phyloP scores from a whole-genome alignment of 1,140 invertebrate genomes.

The Yoshiicerus persimilis region DNA sequence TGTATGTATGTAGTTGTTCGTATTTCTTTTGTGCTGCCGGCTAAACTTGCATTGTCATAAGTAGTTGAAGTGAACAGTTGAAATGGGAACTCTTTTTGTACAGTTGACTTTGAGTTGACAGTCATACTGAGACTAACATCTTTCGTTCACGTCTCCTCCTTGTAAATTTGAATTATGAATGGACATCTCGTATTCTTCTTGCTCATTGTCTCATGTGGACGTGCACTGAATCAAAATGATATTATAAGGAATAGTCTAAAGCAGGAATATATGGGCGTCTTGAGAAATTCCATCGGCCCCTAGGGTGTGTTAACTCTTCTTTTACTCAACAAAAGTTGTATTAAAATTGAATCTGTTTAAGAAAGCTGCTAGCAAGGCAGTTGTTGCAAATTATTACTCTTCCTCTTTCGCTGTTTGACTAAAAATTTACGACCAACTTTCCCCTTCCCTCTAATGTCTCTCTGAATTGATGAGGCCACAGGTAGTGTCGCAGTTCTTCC shows the following conservation, averaged over 20 bases:
- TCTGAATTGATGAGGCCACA: background rate
- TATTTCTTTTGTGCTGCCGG: background rate
- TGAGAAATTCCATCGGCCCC: background rate
- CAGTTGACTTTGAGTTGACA: background rate
- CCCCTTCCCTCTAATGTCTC: background rate
- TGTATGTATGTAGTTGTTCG: background rate
- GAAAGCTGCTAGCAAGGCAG: background rate
- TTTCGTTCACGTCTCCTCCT: background rate
- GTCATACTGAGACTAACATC: background rate
- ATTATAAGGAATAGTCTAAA: background rate
- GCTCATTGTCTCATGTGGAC: background rate
- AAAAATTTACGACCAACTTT: background rate
- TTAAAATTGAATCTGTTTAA: background rate
- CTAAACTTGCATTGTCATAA: background rate
- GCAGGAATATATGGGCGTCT: background rate
- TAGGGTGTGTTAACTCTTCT: background rate
- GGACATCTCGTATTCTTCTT: background rate
- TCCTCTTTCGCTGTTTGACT: background rate
- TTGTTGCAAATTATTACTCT: background rate
- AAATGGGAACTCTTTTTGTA: background rate
- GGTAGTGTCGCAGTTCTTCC: background rate
- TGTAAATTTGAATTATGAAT: slow-evolving; percentile 6
- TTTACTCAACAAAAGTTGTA: background rate
- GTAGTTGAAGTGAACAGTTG: background rate
- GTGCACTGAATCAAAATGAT: background rate